Base-by-base conservation (phyloP, 2,797 vertebrate species). In the Halcyon badia region DNA sequence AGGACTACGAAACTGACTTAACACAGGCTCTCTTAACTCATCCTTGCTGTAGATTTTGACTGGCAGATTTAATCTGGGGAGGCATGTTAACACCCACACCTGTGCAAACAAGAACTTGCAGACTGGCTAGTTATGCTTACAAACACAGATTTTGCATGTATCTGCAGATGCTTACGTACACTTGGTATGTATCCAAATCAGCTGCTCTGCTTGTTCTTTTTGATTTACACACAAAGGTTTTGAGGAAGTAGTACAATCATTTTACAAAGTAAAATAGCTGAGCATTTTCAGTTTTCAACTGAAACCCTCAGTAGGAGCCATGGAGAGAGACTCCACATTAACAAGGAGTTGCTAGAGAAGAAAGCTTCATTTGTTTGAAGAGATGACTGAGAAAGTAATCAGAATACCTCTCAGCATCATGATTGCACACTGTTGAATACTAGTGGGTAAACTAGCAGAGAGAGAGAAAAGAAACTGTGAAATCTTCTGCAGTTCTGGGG, bases 251-350 rank as follows among this genome's bases (percentile, higher is more conserved):
- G 10, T 64, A 39, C 16, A 64, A 31, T n/a, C 11, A 2, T 52
- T 82, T 87, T 49, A 70, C 14, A 46, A 58, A 39, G 8, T 35
- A 52, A 58, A 93, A 77, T 26, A 42, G 28, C 24, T 31, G 31
- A 57, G 12, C 0, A 0, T 61, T 91, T 87, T 35, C 12, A 2
- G 6, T 30, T 75, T 85, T 86, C 46, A 37, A 0, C 3, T 18
- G 56, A 80, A 95, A 37, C 3, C 5, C 9, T 56, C 33, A 66
- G 15, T 25, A n/a, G 33, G 13, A 86, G 10, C 21, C 66, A 31
- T 7, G 7, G 25, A 72, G 39, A 65, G 8, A 54, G 10, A 54
- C 14, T 2, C 14, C 42, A 61, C 7, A n/a, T 58, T 35, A 83
- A 41, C 11, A 44, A 89, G 48, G 18, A n/a, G 6, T 4, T 83